Evolutionary conservation across 1,140 invertebrate genomes (phyloP).

Genomic region (Popillia japonica): DNA sequence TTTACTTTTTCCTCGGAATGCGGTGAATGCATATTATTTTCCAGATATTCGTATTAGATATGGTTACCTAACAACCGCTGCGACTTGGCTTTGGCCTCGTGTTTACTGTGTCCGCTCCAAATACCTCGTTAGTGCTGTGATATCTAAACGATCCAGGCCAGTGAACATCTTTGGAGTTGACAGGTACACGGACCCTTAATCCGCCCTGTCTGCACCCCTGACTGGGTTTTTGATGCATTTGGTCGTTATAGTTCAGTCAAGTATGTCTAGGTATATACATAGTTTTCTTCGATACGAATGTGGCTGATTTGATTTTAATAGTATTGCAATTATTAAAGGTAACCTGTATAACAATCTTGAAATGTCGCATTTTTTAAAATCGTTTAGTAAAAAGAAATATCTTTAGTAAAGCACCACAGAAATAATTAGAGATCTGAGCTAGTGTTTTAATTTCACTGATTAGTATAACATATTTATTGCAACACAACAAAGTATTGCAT

Average conservation of each 20-base stretch:
- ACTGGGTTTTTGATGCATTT: constrained; percentile 20
- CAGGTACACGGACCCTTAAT: constrained; percentile 30
- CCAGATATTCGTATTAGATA: not conserved
- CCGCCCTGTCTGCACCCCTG: constrained; percentile 20
- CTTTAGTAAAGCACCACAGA: no score
- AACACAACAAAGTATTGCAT: no score
- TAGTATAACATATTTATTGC: no score
- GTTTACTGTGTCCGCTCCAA: not conserved
- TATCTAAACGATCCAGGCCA: constrained; percentile 17
- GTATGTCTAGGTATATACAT: not conserved
- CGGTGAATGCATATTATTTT: not conserved
- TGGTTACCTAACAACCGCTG: not conserved
- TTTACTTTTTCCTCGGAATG: not conserved
- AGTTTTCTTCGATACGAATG: no score
- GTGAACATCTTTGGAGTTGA: constrained; percentile 29
- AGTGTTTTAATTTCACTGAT: no score
- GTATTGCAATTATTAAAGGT: no score
- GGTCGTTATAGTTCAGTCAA: constrained; percentile 1
- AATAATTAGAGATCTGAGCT: no score
- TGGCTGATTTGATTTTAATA: no score
- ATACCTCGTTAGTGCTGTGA: constrained; percentile 22
- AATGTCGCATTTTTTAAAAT: no score
- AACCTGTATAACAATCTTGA: no score
- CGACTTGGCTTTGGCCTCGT: not conserved
- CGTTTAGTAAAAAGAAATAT: no score